These are phyloP conservation scores for Phasia obesa DNA, from an alignment of 2,888 invertebrate genomes.

Conservation along the genomic window DNA sequence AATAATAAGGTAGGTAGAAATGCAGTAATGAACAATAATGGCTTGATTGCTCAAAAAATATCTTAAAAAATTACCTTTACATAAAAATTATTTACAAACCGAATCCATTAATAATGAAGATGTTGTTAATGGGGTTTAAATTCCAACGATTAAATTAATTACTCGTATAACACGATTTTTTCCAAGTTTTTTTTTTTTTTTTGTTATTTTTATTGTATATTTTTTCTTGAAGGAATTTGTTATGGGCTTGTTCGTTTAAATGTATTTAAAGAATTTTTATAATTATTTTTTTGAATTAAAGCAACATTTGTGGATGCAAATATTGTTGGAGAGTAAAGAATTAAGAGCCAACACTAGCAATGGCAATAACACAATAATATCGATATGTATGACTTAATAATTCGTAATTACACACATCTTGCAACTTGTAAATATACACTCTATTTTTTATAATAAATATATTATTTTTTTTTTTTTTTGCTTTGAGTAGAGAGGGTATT, in stretches of 20 bases:
- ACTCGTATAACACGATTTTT: no score
- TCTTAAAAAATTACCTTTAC: no score
- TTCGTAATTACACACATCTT: slow-evolving; percentile 14
- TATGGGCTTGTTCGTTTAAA: slow-evolving; percentile 36
- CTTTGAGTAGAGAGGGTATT: slow-evolving; percentile 15
- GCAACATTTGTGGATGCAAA: not conserved
- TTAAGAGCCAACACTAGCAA: slow-evolving; percentile 4
- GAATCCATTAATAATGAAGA: not conserved
- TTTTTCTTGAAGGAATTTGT: no score
- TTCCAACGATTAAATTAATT: no score
- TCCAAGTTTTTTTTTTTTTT: slow-evolving; percentile 16
- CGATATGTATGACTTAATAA: slow-evolving; percentile 6
- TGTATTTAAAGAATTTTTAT: slow-evolving; percentile 41
- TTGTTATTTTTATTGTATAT: slow-evolving; percentile 13
- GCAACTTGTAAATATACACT: slow-evolving; percentile 46
- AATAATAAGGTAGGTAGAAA: no score
- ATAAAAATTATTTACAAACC: not conserved
- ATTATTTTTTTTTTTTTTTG: not conserved
- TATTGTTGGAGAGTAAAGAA: not conserved
- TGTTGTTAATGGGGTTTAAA: slow-evolving; percentile 21
- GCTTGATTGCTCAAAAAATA: no score
- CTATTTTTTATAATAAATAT: no score
- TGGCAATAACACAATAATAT: slow-evolving; percentile 9
- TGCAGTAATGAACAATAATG: no score
- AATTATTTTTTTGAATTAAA: not conserved